These are phyloP conservation scores for Lates calcarifer DNA, from an alignment of 2,113 vertebrate species.

Conservation along the genomic window DNA sequence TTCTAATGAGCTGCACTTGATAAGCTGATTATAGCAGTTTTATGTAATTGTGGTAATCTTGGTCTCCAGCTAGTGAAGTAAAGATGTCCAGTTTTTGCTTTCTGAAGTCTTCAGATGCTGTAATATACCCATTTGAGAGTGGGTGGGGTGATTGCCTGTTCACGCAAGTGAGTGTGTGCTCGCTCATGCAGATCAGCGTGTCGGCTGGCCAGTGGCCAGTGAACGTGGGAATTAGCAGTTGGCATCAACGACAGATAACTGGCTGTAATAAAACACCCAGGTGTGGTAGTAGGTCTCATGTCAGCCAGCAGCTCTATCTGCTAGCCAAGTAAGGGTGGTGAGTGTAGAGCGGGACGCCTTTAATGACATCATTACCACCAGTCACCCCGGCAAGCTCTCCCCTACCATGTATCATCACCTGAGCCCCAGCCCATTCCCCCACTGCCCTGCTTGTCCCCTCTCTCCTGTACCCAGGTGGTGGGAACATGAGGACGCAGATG, in stretches of 20 bases:
- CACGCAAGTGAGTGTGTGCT: constrained; percentile 15
- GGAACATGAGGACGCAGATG: constrained; percentile 68
- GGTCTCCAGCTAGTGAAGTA: neutral
- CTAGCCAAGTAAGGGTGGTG: constrained; percentile 47
- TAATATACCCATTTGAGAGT: constrained; percentile 19
- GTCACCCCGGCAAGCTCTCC: constrained; percentile 43
- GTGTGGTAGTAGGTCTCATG: constrained; percentile 58
- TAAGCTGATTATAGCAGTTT: neutral
- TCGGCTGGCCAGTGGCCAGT: constrained; percentile 41
- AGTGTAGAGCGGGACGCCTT: constrained; percentile 28
- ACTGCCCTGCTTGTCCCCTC: constrained; percentile 41
- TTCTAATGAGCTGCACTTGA: too few relatives aligned
- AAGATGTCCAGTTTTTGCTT: neutral
- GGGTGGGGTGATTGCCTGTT: neutral
- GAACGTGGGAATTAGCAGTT: constrained; percentile 47
- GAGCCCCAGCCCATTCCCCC: constrained; percentile 47
- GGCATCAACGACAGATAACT: constrained; percentile 59
- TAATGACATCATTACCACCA: constrained; percentile 64
- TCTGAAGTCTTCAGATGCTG: constrained; percentile 5
- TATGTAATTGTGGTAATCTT: neutral
- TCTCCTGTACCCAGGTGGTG: constrained; percentile 70
- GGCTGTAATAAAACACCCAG: constrained; percentile 70
- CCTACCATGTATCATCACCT: constrained; percentile 60
- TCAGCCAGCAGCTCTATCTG: constrained; percentile 46
- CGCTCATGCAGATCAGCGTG: constrained; percentile 23